Percentiles rank a stretch among this genome's conserved stretches.
These are phyloP conservation scores for Sarcoramphus papa DNA, from an alignment of 2,797 vertebrate genomes.

Conservation along the genomic window DNA sequence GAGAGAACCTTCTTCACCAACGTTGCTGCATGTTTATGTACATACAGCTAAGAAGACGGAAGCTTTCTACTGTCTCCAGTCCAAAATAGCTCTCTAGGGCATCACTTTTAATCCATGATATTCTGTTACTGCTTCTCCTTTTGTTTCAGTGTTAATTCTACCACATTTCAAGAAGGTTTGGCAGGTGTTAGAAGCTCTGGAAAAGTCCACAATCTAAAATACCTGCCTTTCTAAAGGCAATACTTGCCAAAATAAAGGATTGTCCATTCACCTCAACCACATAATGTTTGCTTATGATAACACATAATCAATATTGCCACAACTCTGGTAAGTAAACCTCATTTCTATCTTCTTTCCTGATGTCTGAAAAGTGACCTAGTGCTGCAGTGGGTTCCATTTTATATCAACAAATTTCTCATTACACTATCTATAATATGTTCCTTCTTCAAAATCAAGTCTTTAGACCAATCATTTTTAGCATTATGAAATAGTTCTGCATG, in stretches of 20 bases:
- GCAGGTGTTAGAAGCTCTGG: neutral
- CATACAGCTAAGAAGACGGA: neutral
- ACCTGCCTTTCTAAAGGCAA: neutral
- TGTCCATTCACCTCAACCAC: neutral
- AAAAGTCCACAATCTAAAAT: neutral
- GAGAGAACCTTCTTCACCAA: neutral
- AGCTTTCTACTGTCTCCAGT: neutral
- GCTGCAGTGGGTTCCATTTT: neutral
- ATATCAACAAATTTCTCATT: neutral
- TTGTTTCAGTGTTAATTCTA: neutral
- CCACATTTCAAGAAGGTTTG: neutral
- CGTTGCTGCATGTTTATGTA: neutral
- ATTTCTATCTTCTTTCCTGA: neutral
- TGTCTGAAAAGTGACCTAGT: neutral
- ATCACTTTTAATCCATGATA: neutral
- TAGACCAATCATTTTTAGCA: neutral
- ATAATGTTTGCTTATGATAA: neutral
- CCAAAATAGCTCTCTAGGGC: neutral
- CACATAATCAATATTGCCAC: neutral
- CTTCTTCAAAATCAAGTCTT: neutral
- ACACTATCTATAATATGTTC: neutral
- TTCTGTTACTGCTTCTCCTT: neutral
- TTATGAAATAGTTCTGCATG: neutral
- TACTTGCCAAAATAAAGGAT: neutral
- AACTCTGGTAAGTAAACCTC: neutral